Conservation (phyloP, 2,888 invertebrate genomes). For the Amblyjoppa fuscipennis region DNA sequence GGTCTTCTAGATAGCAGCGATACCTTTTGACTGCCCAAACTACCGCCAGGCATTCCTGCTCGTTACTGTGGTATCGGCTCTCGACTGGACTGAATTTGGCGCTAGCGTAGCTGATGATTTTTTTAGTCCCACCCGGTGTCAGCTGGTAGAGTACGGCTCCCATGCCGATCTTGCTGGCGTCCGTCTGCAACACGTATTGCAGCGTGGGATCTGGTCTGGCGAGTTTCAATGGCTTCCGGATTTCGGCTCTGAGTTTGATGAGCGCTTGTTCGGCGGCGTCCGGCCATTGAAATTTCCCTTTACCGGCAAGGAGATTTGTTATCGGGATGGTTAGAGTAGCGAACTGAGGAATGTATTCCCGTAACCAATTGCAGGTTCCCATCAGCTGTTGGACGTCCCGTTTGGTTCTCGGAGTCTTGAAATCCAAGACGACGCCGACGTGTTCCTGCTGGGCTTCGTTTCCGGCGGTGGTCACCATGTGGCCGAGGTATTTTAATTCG, state of each 20-base stretch:
- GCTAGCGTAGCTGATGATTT: too few species aligned
- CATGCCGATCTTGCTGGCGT: slow-evolving; percentile 31
- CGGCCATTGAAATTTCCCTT: slow-evolving; percentile 27
- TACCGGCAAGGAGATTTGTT: too few species aligned
- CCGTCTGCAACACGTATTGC: slow-evolving; percentile 39
- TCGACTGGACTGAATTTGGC: too few species aligned
- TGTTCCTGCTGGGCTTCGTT: background rate
- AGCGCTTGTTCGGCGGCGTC: slow-evolving; percentile 7
- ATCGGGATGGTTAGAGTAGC: too few species aligned
- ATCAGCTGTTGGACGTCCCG: slow-evolving; percentile 26
- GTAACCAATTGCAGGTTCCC: slow-evolving; percentile 60
- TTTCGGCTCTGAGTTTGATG: background rate
- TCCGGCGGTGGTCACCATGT: background rate
- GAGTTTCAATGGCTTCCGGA: slow-evolving; percentile 29
- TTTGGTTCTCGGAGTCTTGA: background rate
- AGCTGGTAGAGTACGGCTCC: slow-evolving; percentile 4
- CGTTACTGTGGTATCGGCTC: too few species aligned
- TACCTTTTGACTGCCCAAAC: too few species aligned
- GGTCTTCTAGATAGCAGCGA: background rate
- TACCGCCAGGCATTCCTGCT: too few species aligned
- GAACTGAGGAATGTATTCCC: too few species aligned
- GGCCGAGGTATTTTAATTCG: too few species aligned
- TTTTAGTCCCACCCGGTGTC: background rate
- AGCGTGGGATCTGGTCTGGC: slow-evolving; percentile 26
- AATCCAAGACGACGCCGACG: background rate